phyloP scores from a whole-genome alignment of 2,888 invertebrate genomes.

The Eulithis testata region DNA sequence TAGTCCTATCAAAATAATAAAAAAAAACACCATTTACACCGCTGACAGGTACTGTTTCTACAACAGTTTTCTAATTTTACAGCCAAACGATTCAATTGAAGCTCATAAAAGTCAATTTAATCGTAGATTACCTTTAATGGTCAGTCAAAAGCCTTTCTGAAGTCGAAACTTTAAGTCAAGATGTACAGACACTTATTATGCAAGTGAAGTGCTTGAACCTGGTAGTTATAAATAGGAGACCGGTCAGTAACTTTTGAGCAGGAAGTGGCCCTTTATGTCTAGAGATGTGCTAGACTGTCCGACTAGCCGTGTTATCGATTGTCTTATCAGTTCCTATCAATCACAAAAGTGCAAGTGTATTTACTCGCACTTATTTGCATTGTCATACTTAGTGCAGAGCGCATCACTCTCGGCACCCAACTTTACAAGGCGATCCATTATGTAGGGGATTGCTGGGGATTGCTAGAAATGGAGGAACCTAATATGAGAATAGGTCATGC shows the following conservation, averaged over 20 bases:
- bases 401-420: too few species aligned
- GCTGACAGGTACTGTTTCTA: neutral
- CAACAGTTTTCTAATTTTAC: neutral
- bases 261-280: conserved; percentile 39
- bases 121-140: conserved; percentile 24
- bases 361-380: too few species aligned
- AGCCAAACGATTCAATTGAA: conserved; percentile 3
- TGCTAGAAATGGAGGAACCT: too few species aligned
- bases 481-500: too few species aligned
- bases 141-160: conserved; percentile 30
- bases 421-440: too few species aligned
- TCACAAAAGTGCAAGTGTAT: neutral
- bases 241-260: conserved; percentile 44
- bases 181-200: conserved; percentile 39
- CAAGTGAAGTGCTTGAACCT: conserved; percentile 40
- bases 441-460: too few species aligned
- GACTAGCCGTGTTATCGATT: neutral
- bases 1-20: neutral
- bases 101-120: conserved; percentile 15
- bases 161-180: conserved; percentile 28
- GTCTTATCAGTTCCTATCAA: neutral
- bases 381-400: too few species aligned
- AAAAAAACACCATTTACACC: neutral
- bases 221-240: conserved; percentile 43
- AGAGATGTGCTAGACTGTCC: conserved; percentile 8